Evolutionary conservation across 2,797 vertebrate species (phyloP).

Genomic region (Phaenicophaeus curvirostris): DNA sequence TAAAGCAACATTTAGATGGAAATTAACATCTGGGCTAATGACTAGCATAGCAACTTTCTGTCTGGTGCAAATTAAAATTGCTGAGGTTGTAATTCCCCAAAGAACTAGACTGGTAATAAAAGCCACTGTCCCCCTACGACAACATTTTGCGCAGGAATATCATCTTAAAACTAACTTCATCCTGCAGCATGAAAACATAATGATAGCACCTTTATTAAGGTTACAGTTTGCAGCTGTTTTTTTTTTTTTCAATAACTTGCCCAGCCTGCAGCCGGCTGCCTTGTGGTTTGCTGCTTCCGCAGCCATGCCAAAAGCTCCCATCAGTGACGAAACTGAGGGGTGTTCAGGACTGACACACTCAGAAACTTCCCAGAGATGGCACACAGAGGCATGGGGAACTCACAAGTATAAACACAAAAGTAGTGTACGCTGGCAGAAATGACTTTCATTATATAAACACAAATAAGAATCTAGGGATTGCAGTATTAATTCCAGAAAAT

Average conservation of each 20-base stretch:
- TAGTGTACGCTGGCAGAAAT: background rate
- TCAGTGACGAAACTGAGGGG: background rate
- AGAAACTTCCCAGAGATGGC: background rate
- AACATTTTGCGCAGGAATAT: conserved; percentile 4
- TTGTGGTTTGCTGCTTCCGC: background rate
- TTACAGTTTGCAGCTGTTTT: background rate
- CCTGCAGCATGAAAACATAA: background rate
- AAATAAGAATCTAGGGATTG: background rate
- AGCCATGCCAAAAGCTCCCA: background rate
- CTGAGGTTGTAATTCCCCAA: conserved; percentile 34
- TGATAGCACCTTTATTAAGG: background rate
- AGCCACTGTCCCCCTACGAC: conserved; percentile 18
- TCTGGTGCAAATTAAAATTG: conserved; percentile 32
- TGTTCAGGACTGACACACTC: background rate
- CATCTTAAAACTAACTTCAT: conserved; percentile 43
- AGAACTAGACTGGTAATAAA: conserved; percentile 30
- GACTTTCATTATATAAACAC: background rate
- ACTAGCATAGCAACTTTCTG: conserved; percentile 30
- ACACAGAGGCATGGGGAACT: background rate
- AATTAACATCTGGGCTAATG: conserved; percentile 56
- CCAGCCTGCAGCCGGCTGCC: background rate
- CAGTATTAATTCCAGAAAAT: background rate
- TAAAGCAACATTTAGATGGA: conserved; percentile 54
- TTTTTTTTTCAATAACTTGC: background rate
- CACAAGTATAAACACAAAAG: background rate